A percentile compares a stretch with the other conserved stretches of the same genome.
Evolutionary conservation across 2,888 invertebrate species (phyloP).

Genomic region (Trypoxylon attenuatum): DNA sequence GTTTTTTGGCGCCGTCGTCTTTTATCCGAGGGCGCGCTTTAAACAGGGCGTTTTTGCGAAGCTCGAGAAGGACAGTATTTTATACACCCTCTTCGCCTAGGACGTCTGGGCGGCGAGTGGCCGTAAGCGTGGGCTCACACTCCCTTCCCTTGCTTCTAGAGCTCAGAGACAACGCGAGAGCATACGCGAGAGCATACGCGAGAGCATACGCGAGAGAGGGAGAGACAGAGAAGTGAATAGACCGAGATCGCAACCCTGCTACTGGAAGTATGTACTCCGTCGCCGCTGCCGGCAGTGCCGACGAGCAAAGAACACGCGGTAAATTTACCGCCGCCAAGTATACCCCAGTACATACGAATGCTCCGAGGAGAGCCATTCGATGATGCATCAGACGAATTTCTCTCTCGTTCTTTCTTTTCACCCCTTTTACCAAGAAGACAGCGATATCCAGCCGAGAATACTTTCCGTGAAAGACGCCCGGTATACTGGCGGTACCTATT

Average conservation of each 20-base stretch:
- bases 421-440: background rate
- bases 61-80: constrained; percentile 20
- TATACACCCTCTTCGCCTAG: constrained; percentile 30
- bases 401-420: background rate
- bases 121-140: background rate
- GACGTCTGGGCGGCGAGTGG: background rate
- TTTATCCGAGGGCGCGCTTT: constrained; percentile 31
- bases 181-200: no score
- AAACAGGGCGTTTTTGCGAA: constrained; percentile 25
- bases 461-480: constrained; percentile 59
- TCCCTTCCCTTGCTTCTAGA: no score
- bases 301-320: constrained; percentile 44
- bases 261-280: background rate
- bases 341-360: background rate
- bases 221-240: no score
- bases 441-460: constrained; percentile 3
- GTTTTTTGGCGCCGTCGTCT: constrained; percentile 22
- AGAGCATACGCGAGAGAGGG: no score
- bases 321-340: constrained; percentile 47
- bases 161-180: no score
- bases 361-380: constrained; percentile 15
- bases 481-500: constrained; percentile 62
- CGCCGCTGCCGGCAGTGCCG: constrained; percentile 28
- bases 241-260: no score
- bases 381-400: constrained; percentile 25